Evolutionary conservation across 2,113 vertebrate species (phyloP), one percentile per base, ranked within the genome.

Genomic region (Hippocampus mohnikei): DNA sequence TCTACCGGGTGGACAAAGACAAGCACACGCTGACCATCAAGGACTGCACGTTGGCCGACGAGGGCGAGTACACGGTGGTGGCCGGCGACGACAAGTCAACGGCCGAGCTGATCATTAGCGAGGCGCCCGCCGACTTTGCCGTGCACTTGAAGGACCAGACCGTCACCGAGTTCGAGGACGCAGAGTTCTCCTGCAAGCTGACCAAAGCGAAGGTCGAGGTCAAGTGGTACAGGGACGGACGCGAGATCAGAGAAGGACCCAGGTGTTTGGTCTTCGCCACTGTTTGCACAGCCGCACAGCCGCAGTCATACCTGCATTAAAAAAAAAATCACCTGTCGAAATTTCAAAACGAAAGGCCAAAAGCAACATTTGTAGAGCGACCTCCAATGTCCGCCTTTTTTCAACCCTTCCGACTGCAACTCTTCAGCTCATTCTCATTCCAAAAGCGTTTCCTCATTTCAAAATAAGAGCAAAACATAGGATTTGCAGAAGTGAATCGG

Each of bases 21-120:
- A 98, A 98, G 70, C 97, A 99, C 85, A 96, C 93, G 0, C 87
- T 99, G 40, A 96, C 93, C 72, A 94, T 99, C 81, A 98, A 97
- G 86, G 95, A 98, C 80, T 98, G 96, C 83, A 93, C 91, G 4
- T 93, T 98, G 88, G 89, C 91, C 46, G 97, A 99, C 72, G 97
- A 99, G 90, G 96, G 96, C 2, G 96, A 99, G 89, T 99, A 99
- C 76, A 91, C 92, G 1, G 97, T 95, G 56, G 90, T 92, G 63
- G 97, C 96, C 23, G 96, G 94, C 53, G 91, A 95, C 53, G 93
- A 93, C 88, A 97, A 95, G 85, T 95, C 95, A 27, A 92, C 93
- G 0, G 97, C 96, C 2, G 97, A 99, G 73, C 93, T 99, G 73
- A 94, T 99, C 42, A 98, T 99, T 81, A 96, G 97, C 44, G 97